phyloP scores from a whole-genome alignment of 2,113 vertebrate genomes.

The Kobus ellipsiprymnus region DNA sequence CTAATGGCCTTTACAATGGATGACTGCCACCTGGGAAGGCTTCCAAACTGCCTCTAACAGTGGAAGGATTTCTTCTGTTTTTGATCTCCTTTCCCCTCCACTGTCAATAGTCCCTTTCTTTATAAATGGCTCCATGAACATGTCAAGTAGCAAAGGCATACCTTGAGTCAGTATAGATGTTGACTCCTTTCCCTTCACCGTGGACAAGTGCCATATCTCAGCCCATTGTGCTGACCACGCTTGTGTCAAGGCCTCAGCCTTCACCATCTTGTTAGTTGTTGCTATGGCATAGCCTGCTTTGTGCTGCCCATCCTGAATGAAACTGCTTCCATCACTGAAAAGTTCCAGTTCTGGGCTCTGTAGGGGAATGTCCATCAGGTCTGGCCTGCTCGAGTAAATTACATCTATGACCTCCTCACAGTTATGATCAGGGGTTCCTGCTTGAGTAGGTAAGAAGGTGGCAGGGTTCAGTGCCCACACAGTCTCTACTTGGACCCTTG shows the following conservation, averaged over 20 bases:
- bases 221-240: background rate
- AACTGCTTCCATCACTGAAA: background rate
- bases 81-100: background rate
- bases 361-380: background rate
- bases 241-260: background rate
- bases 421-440: too few species aligned
- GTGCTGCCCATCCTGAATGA: background rate
- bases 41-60: background rate
- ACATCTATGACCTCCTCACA: too few species aligned
- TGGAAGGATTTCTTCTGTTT: background rate
- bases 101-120: background rate
- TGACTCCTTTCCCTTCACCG: too few species aligned
- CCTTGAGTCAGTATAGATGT: too few species aligned
- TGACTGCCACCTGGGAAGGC: background rate
- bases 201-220: background rate
- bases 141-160: background rate
- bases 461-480: too few species aligned
- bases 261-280: background rate
- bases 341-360: background rate
- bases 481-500: too few species aligned
- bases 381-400: background rate
- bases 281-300: background rate
- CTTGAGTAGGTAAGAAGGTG: too few species aligned
- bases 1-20: background rate
- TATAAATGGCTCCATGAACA: background rate